phyloP scores from a whole-genome alignment of 2,113 vertebrate species.

The Bothrops jararaca region DNA sequence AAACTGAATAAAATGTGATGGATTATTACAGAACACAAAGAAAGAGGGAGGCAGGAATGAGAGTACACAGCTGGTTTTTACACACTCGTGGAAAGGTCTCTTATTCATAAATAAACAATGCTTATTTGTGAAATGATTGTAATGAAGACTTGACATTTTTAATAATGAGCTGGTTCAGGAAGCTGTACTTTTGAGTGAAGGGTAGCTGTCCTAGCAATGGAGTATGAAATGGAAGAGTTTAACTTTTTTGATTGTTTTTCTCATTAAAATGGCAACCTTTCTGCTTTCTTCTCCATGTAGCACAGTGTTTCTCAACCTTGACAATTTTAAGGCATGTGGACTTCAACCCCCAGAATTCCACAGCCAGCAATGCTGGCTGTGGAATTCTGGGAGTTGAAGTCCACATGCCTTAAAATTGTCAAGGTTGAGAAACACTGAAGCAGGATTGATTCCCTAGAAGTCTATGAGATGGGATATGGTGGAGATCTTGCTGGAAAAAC shows the following conservation, averaged over 20 bases:
- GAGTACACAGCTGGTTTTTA: background rate
- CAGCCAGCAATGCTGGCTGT: too few species aligned
- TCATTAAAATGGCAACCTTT: background rate
- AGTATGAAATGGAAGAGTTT: background rate
- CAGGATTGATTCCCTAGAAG: background rate
- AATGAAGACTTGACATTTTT: background rate
- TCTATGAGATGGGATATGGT: background rate
- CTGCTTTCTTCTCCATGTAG: background rate
- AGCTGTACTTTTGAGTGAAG: background rate
- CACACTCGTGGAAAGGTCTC: background rate
- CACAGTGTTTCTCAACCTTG: too few species aligned
- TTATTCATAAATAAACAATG: background rate
- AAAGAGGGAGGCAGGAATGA: background rate
- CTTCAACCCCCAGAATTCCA: too few species aligned
- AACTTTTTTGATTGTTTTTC: background rate
- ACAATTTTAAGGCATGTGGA: too few species aligned
- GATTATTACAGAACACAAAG: constrained; percentile 5
- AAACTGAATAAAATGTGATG: background rate
- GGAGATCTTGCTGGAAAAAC: background rate
- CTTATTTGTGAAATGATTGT: background rate
- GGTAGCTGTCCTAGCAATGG: too few species aligned
- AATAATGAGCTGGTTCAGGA: background rate
- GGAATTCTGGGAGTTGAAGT: too few species aligned
- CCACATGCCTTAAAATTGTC: too few species aligned
- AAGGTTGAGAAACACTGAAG: too few species aligned